Base-by-base conservation (phyloP, 1,140 invertebrate genomes). In the Tetramorium parvispinum region DNA sequence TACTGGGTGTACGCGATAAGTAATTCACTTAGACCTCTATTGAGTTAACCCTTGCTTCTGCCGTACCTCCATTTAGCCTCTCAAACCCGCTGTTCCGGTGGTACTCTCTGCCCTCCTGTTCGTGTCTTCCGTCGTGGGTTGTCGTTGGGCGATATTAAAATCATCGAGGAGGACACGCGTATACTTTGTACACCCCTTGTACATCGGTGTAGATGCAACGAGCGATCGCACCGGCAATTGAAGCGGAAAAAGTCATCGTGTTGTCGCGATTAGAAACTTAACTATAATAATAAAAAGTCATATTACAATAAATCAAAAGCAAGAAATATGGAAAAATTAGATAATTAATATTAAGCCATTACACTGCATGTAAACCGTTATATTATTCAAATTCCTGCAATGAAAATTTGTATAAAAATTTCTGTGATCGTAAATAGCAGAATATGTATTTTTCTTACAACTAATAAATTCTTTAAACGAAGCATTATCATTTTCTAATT, bases 41-140 rank as follows among this genome's bases (percentile, higher is more conserved):
- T 94, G 94, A 95, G 94, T 95, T 95, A 95, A 95, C 95, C 94
- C 95, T 95, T 95, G 94, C 94, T 94, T 93, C 92, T 93, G 88
- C 89, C 89, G 89, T 93, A 92, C 92, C 93, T 94, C 94, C 94
- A 95, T 94, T 94, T 95, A 94, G 92, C 91, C 91, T 93, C 92
- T 91, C 91, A 92, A 94, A 91, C 92, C 92, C 92, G 88, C 91
- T 90, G 86, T 87, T 86, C 89, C 87, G 55, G 68, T 66, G 75
- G 43, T 83, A 68, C 77, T 83, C 71, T 87, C 88, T 85, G 77
- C 32, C 13, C 21, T 8, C n/a, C 27, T 0, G 21, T 43, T 68
- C 13, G 57, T 81, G 51, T 81, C 79, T 83, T 83, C 63, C 78
- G 40, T 57, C 79, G 40, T 76, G 24, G 46, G 46, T 55, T 81